Evolutionary conservation across 2,888 invertebrate genomes (phyloP), one percentile per base, ranked within the genome.

Genomic region (Epistrophella euchroma): DNA sequence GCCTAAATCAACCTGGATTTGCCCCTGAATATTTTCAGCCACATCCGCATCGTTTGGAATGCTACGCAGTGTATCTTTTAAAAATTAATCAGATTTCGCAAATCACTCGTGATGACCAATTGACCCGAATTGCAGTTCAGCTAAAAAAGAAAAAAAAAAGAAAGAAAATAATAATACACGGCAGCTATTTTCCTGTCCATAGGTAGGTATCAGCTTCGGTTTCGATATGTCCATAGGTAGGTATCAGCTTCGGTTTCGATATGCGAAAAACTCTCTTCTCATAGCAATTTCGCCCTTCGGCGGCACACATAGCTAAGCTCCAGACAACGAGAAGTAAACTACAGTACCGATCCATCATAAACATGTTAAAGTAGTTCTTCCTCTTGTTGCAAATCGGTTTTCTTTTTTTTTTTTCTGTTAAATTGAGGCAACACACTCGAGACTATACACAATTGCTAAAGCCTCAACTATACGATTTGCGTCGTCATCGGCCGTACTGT

Each of bases 71-170:
- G 47, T 71, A 74, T 75, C 74, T 74, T 19, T 37, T 11, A 9
- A 22, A 79, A 80, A 79, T 75, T 75, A 66, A 84, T 84, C 84
- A 84, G 79, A 84, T 84, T 75, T 80, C 45, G 79, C 84, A 84
- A 84, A 84, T 79, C 79, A 84, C 71, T 84, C 84, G 84, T 84
- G 84, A 75, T 84, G 84, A 84, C 84, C 84, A 84, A 75, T 84
- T 84, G 84, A 84, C 84, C 84, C 84, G 84, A 84, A 79, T 84
- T 75, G 75, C 84, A 64, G 45, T 62, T 68, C 19, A 52, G 56
- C 19, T 50, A 15, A 28, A 25, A 15, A 35, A 50, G n/a, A 35
- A 71, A 15, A 47, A 47, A 0, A 47, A 47, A 47, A 28, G 19
- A 47, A 32, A 64, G 9, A 43, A 25, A 15, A 40, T 15, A 60